phyloP scores from a whole-genome alignment of 2,113 vertebrate species.

The Neotoma lepida region DNA sequence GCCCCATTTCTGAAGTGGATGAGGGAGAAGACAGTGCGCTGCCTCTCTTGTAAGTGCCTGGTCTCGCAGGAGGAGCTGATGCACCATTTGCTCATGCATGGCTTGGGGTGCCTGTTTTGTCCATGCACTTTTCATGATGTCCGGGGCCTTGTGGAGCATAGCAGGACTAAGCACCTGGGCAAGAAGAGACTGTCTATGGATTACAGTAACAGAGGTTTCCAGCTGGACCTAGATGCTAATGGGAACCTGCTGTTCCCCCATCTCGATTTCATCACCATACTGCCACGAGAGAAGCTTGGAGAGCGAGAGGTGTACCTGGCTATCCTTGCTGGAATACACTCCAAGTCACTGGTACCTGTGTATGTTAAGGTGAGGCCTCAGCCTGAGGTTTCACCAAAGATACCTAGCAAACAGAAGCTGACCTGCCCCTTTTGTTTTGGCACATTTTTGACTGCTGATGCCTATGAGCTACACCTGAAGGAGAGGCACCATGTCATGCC shows the following conservation, averaged over 20 bases:
- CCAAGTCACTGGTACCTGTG: slow-evolving; percentile 86
- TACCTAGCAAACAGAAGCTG: slow-evolving; percentile 77
- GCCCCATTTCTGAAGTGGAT: slow-evolving; percentile 93
- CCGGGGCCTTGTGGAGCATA: slow-evolving; percentile 91
- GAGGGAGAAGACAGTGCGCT: slow-evolving; percentile 93
- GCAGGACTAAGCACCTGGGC: slow-evolving; percentile 89
- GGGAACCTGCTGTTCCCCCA: slow-evolving; percentile 93
- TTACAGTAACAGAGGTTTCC: slow-evolving; percentile 92
- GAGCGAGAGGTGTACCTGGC: slow-evolving; percentile 93
- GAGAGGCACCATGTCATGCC: slow-evolving; percentile 95
- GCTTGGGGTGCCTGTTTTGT: slow-evolving; percentile 95
- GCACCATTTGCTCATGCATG: slow-evolving; percentile 93
- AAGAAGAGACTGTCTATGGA: slow-evolving; percentile 89
- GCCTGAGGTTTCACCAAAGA: slow-evolving; percentile 68
- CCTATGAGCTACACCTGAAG: slow-evolving; percentile 92
- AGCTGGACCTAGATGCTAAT: slow-evolving; percentile 87
- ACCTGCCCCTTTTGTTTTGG: slow-evolving; percentile 95
- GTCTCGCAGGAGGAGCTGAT: slow-evolving; percentile 92
- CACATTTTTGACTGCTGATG: slow-evolving; percentile 86
- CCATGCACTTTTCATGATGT: slow-evolving; percentile 93
- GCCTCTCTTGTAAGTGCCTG: slow-evolving; percentile 92
- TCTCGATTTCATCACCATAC: slow-evolving; percentile 91
- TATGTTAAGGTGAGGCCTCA: slow-evolving; percentile 93
- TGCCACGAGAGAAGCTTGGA: slow-evolving; percentile 92
- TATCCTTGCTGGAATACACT: slow-evolving; percentile 88